Percentiles rank a stretch among this genome's conserved stretches.
phyloP scores from a whole-genome alignment of 2,797 vertebrate genomes.

The Thamnophis elegans region DNA sequence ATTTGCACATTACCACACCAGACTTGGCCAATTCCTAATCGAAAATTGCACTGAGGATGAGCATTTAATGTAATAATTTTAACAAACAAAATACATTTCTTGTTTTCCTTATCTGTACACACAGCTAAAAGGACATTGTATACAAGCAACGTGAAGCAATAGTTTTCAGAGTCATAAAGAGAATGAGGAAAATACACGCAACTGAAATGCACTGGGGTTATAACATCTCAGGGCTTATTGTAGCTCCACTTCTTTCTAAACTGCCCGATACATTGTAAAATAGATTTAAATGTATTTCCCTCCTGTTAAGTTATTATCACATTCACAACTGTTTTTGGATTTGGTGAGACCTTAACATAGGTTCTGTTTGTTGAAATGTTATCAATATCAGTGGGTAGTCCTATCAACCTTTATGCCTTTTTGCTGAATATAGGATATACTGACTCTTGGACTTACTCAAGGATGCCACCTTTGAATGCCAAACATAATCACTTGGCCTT shows the following conservation, averaged over 20 bases:
- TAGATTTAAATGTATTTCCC: neutral
- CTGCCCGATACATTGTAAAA: neutral
- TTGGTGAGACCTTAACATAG: neutral
- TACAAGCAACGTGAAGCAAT: conserved; percentile 56
- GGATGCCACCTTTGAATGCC: neutral
- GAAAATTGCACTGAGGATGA: conserved; percentile 61
- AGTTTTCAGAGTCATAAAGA: conserved; percentile 66
- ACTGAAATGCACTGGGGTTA: conserved; percentile 37
- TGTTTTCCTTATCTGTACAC: conserved; percentile 41
- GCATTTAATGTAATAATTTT: conserved; percentile 56
- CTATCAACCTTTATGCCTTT: neutral
- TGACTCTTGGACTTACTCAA: neutral
- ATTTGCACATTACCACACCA: conserved; percentile 70
- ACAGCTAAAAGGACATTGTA: conserved; percentile 39
- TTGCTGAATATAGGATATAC: neutral
- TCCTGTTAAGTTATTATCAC: conserved; percentile 6
- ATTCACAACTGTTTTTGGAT: neutral
- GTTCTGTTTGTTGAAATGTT: neutral
- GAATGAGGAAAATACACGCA: conserved; percentile 20
- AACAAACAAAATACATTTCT: conserved; percentile 66
- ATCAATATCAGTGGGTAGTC: neutral
- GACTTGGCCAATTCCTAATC: conserved; percentile 68
- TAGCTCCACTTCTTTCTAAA: neutral
- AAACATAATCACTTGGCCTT: neutral
- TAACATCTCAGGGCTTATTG: conserved; percentile 20